Base-by-base conservation (phyloP, 1,140 invertebrate species). In the Doryteuthis pealeii region DNA sequence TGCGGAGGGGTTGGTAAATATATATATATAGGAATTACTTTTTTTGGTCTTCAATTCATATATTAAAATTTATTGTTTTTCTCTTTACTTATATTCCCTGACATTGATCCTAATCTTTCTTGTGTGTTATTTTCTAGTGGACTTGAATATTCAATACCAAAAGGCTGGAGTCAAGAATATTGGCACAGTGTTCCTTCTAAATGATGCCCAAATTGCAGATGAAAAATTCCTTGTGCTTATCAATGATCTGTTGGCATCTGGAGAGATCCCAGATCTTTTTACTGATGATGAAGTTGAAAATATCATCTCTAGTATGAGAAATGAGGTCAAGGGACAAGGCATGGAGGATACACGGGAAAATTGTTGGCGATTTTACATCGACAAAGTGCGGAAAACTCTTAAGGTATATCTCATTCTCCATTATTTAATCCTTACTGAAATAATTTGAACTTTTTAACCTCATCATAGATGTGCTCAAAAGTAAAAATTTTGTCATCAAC, bases 281-380 rank as follows among this genome's bases (percentile, higher is more conserved):
- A 92, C 95, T 15, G 96, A 98, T 87, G 96, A 98, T 88, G 96
- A 98, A 88, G 91, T 97, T 40, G 96, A 99, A 89, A 97, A 97
- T 85, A 96, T 98, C 72, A 94, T 98, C 77, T 92, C 91, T 79
- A 94, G 94, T 80, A 92, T 95, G 22, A 90, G 94, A 75, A 95
- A 94, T 90, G 95, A 96, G 91, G 95, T 97, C 43, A 72, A 96
- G 93, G 90, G 91, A 90, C 87, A 91, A 3, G 96, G 89, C 84
- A 89, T 95, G 72, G 89, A 92, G 73, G 96, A 98, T 87, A 95
- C 95, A 0, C 90, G 95, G 80, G 96, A 99, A 89, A 97, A 96
- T 84, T 98, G 96, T 87, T 99, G 96, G 96, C 96, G 94, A 87
- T 89, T 97, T 88, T 99, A 98, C 87, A 96, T 98, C 80, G 96